phyloP scores from a whole-genome alignment of 2,888 invertebrate genomes.

The Volucella inanis region DNA sequence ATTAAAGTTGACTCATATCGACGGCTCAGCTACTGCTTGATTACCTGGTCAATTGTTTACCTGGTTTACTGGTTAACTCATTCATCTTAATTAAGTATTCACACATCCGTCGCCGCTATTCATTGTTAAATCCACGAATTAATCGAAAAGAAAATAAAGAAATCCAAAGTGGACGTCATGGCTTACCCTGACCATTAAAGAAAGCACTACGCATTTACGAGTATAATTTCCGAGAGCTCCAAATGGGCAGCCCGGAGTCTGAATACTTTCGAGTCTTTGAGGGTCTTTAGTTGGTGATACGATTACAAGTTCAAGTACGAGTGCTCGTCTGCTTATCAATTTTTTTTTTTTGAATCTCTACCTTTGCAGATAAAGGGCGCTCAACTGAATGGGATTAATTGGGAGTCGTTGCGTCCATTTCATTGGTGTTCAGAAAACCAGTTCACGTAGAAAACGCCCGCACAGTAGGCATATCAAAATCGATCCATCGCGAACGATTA shows the following conservation, averaged over 20 bases:
- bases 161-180: constrained; percentile 11
- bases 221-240: constrained; percentile 15
- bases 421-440: constrained; percentile 37
- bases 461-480: constrained; percentile 4
- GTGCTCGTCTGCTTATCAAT: no score
- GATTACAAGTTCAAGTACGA: background rate
- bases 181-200: constrained; percentile 45
- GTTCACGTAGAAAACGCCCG: constrained; percentile 44
- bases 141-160: constrained; percentile 9
- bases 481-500: constrained; percentile 34
- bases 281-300: background rate
- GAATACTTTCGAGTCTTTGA: background rate
- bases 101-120: constrained; percentile 8
- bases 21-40: background rate
- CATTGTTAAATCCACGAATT: constrained; percentile 10
- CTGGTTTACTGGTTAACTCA: background rate
- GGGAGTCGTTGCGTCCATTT: constrained; percentile 14
- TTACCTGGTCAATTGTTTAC: no score
- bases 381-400: constrained; percentile 18
- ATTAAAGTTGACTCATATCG: constrained; percentile 20
- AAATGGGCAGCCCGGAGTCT: background rate
- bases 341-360: background rate
- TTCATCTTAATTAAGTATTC: constrained; percentile 33
- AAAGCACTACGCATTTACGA: constrained; percentile 30
- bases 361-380: constrained; percentile 21